A percentile compares a stretch with the other conserved stretches of the same genome.
phyloP scores from a whole-genome alignment of 2,888 invertebrate genomes.

The Strigamia transsilvanica region DNA sequence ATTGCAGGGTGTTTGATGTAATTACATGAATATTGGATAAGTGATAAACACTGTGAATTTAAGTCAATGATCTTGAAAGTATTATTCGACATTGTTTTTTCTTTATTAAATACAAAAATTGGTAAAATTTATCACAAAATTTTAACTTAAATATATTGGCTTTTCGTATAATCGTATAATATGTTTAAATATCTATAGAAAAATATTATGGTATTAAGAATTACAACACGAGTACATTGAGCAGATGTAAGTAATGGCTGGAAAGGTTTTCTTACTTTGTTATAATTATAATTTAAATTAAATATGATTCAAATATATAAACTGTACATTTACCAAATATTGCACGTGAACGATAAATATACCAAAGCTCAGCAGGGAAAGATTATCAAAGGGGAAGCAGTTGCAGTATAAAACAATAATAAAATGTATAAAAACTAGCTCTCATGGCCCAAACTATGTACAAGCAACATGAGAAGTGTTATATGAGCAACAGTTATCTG shows the following conservation, averaged over 20 bases:
- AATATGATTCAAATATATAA: conserved; percentile 22
- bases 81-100: conserved; percentile 2
- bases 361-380: conserved; percentile 5
- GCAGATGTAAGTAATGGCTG: conserved; percentile 3
- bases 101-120: conserved; percentile 25
- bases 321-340: conserved; percentile 48
- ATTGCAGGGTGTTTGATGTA: not conserved
- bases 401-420: not conserved
- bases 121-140: conserved; percentile 40
- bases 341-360: conserved; percentile 25
- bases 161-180: conserved; percentile 21
- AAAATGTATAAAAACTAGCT: not conserved
- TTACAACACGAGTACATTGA: not conserved
- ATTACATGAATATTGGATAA: not conserved
- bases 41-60: not conserved
- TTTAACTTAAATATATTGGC: not conserved
- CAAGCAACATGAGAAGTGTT: conserved; percentile 5
- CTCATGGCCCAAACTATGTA: not conserved
- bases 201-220: not conserved
- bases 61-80: conserved; percentile 28
- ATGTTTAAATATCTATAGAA: not conserved
- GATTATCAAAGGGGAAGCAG: not conserved
- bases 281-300: conserved; percentile 28
- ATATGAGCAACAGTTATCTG: conserved; percentile 3
- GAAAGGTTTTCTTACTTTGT: not conserved